Evolutionary conservation across 2,888 invertebrate species (phyloP), one percentile per base, ranked within the genome.

Genomic region (Apamea anceps): DNA sequence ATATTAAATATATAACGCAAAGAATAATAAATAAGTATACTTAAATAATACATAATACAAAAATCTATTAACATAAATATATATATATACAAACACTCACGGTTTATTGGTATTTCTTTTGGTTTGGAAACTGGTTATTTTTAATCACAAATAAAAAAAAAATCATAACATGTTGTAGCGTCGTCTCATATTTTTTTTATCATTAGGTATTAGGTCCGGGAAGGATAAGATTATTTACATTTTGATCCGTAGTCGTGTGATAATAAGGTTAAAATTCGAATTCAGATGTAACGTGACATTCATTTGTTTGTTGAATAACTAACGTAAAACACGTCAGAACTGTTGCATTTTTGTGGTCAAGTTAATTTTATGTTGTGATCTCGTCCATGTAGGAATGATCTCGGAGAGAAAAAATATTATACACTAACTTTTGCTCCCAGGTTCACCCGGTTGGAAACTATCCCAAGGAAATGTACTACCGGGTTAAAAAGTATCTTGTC

Each of bases 191-290:
- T 28, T 68, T 28, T 68, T 18, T 1, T 18, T 45, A 18, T 18
- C 25, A 37, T n/a, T 54, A 18, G 5, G 1, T 54, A 15, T 10
- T 2, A 18, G 28, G 21, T 42, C 12, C 21, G 3, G 32, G 6
- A 51, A 74, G 28, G 13, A 32, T 21, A 51, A 51, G 5, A 28
- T 70, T 37, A 37, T 21, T 51, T 15, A 42, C 4, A 48, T 70
- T 48, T 48, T 37, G 13, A 8, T 70, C 12, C 13, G n/a, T 18
- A 68, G 1, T 12, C 0, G 1, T 32, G 10, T 45, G 4, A 13
- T 18, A 45, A 63, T 48, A 73, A 73, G 25, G 18, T 48, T 73
- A 15, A 37, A 67, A 74, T 18, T 74, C 21, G 6, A n/a, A 67
- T n/a, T 13, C 25, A 32, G 48, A 18, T 32, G 25, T 37, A 48